Evolutionary conservation across 2,113 vertebrate species (phyloP), one percentile per base, ranked within the genome.

Genomic region (Tragulus kanchil): DNA sequence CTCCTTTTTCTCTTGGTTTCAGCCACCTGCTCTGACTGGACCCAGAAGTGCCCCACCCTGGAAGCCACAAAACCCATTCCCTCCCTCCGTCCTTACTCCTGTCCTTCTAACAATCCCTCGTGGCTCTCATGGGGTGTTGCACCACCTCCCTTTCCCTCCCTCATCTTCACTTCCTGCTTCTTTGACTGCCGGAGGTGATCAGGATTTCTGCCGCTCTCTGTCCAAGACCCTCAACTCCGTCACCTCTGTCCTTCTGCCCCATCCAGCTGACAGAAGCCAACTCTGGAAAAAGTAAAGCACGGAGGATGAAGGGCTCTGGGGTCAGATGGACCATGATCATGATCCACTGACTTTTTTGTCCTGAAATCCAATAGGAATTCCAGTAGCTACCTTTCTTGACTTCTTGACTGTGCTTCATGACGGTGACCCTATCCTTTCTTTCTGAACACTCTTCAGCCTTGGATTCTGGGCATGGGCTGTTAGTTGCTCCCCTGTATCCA

Each of bases 171-270:
- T 8, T 50, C n/a, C 56, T 19, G n/a, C 48, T 65, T 12, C 17
- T 62, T 25, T 7, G 54, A 0, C 10, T 0, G 6, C 8, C 3
- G 26, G 8, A 48, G 0, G 0, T 3, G 73, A 48, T 19, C 42
- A 62, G 52, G 16, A 28, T 36, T 45, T 16, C 15, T 31, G 8
- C 54, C n/a, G 9, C 15, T 45, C 31, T 62, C 23, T 14, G 5
- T 17, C 36, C 4, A 16, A 2, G 0, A 12, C 56, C 16, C 36
- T 21, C 26, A 3, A 6, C 28, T 21, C 21, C 1, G 10, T 42
- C 67, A 9, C 45, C 15, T 64, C 58, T 45, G 31, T 21, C 52
- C 65, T 87, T 65, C 59, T 48, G 45, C 31, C 54, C 45, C 50
- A 5, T 3, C 36, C 67, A 21, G n/a, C 11, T 9, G 31, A 31